Percentiles rank a stretch among this genome's conserved stretches.
Conservation (phyloP, 2,113 vertebrate species). For the Cyprinodon variegatus region DNA sequence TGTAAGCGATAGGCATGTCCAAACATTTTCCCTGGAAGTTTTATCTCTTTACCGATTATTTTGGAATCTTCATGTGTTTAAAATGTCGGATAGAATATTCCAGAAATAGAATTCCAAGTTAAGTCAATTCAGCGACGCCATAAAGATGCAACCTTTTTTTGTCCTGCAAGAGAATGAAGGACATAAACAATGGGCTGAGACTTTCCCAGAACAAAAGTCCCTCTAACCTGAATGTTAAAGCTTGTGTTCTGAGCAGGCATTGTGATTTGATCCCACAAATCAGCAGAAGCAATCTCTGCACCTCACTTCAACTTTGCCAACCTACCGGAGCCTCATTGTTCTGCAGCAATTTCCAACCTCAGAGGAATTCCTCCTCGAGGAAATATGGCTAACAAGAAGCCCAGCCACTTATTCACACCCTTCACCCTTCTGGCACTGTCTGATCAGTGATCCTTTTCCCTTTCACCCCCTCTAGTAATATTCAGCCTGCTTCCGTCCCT, state of each 20-base stretch:
- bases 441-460: constrained; percentile 40
- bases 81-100: constrained; percentile 24
- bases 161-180: constrained; percentile 41
- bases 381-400: constrained; percentile 80
- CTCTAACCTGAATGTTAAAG: constrained; percentile 42
- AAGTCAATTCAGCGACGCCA: constrained; percentile 18
- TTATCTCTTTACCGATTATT: constrained; percentile 29
- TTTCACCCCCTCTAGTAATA: constrained; percentile 44
- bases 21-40: constrained; percentile 43
- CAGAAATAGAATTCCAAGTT: neutral
- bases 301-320: constrained; percentile 57
- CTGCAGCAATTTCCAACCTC: constrained; percentile 76
- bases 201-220: constrained; percentile 34
- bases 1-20: constrained; percentile 58
- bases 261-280: constrained; percentile 60
- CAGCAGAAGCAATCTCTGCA: constrained; percentile 54
- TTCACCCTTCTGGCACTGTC: constrained; percentile 54
- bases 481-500: constrained; percentile 18
- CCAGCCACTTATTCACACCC: constrained; percentile 46
- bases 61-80: constrained; percentile 19
- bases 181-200: constrained; percentile 41
- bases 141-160: constrained; percentile 46
- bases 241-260: constrained; percentile 40
- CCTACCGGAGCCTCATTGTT: constrained; percentile 72
- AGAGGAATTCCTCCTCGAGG: constrained; percentile 81